Conservation (phyloP, 2,113 vertebrate genomes). For the Mesoclemmys tuberculata region DNA sequence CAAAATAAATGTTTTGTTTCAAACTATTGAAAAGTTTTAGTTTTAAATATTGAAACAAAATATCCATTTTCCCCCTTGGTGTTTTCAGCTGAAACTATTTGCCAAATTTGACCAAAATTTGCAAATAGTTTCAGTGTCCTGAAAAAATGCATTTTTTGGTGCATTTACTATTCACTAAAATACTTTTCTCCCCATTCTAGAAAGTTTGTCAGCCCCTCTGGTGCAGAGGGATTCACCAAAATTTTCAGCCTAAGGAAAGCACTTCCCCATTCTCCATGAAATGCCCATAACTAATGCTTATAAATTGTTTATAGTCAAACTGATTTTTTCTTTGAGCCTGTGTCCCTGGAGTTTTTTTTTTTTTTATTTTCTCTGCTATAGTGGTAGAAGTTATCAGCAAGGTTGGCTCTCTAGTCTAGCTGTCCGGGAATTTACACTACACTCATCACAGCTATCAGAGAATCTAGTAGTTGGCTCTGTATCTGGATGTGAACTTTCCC, state of each 20-base stretch:
- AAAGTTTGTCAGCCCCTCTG: not conserved
- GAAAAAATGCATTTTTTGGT: not conserved
- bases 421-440: rapidly evolving
- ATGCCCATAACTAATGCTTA: too few relatives aligned
- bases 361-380: not conserved
- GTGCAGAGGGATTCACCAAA: not conserved
- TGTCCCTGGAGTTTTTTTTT: not conserved
- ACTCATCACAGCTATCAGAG: not conserved
- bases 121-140: not conserved
- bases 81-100: not conserved
- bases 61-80: not conserved
- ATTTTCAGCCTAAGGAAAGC: not conserved
- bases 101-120: not conserved
- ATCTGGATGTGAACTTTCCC: not conserved
- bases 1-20: not conserved
- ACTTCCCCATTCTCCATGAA: not conserved
- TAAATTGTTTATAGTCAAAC: not conserved
- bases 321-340: not conserved
- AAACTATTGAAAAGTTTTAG: not conserved
- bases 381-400: not conserved
- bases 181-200: not conserved
- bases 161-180: not conserved
- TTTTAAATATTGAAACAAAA: not conserved
- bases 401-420: not conserved
- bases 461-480: not conserved